Base-by-base conservation (phyloP, 2,888 invertebrate genomes). In the Sepiola atlantica region DNA sequence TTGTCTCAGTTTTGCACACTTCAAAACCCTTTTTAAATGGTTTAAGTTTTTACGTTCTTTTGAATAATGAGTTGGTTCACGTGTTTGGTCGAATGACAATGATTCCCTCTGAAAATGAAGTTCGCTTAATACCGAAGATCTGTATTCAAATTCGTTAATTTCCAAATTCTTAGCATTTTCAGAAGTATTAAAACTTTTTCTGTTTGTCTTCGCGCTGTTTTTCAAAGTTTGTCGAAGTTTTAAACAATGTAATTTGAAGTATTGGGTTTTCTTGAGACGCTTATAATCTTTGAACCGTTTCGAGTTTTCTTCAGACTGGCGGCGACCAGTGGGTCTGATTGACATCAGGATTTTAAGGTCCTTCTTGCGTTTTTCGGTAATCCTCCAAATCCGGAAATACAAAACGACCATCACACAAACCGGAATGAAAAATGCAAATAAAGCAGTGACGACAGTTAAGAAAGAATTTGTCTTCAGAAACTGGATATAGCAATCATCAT, bases 371-470 rank as follows among this genome's bases (percentile, higher is more conserved):
- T 99, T 99, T 97, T 99, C 98, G 57, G 99, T 99, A 98, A 99
- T 99, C 96, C 98, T 98, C 98, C 99, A 99, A 97, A 99, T 99
- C 97, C 98, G 98, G 98, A 98, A 99, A 97, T 99, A 99, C 95
- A 99, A 98, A 97, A 98, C 98, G 97, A 98, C 98, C 99, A 99
- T 99, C 96, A 99, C 99, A 95, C 98, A 98, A 96, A 99, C 99
- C 45, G 99, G 99, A 97, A 99, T 98, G 98, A 99, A 99, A 98
- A 99, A 99, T 94, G 99, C 99, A 94, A 99, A 99, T 95, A 99
- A 98, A 32, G 99, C 99, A 92, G 99, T 99, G 96, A 99, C 98
- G 97, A 99, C 99, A 95, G 99, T 99, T 97, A 99, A 99, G 97
- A 99, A 99, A 97, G 99, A 99, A 98, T 99, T 99, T 95, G 99